These are phyloP conservation scores for Myzus persicae DNA, from an alignment of 1,140 invertebrate genomes.

Conservation along the genomic window DNA sequence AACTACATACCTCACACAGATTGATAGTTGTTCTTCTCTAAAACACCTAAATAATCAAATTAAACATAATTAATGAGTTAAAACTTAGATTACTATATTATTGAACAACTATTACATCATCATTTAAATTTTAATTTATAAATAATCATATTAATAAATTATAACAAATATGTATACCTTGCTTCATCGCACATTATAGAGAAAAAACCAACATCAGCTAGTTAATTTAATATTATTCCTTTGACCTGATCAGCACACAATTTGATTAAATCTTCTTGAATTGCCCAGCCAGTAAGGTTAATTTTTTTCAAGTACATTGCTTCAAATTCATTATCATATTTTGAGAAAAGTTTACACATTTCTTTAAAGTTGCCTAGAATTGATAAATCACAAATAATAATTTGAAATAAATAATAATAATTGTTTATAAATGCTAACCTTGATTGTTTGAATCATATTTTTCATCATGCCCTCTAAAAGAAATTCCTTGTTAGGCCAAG, in stretches of 20 bases:
- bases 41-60: neutral
- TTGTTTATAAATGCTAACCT: neutral
- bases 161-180: neutral
- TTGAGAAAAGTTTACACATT: neutral
- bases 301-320: neutral
- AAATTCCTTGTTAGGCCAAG: neutral
- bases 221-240: neutral
- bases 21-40: slow-evolving; percentile 21
- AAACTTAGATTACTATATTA: neutral
- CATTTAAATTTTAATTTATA: neutral
- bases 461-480: neutral
- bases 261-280: neutral
- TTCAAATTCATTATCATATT: neutral
- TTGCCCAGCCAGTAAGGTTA: neutral
- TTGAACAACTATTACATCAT: neutral
- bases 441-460: neutral
- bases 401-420: neutral
- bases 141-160: no score
- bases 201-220: neutral
- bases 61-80: neutral
- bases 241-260: neutral
- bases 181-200: neutral
- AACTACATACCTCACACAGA: slow-evolving; percentile 6
- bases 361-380: neutral
- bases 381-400: neutral